Evolutionary conservation across 2,113 vertebrate species (phyloP).

Genomic region (Clarias batrachus): DNA sequence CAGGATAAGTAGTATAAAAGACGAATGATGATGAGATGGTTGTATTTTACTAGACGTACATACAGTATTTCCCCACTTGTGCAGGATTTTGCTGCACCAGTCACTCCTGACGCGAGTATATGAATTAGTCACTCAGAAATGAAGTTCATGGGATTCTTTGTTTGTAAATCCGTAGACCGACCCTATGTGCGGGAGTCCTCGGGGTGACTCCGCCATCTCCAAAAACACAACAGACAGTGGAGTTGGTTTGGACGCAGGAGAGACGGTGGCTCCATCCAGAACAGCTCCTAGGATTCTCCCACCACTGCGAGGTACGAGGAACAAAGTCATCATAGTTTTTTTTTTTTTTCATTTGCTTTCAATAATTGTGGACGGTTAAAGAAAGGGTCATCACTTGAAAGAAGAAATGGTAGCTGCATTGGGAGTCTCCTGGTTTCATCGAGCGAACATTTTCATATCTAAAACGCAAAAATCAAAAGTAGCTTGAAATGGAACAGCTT

Average conservation of each 20-base stretch:
- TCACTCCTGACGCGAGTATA: neutral
- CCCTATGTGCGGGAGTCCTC: slow-evolving; percentile 48
- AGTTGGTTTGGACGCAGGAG: slow-evolving; percentile 65
- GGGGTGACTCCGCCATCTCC: slow-evolving; percentile 71
- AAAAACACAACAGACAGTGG: slow-evolving; percentile 74
- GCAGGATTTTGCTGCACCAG: neutral
- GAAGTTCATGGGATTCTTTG: neutral
- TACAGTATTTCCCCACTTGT: neutral
- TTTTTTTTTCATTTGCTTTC: neutral
- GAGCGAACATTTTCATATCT: neutral
- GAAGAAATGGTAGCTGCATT: neutral
- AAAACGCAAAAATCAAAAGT: neutral
- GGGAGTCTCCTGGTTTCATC: neutral
- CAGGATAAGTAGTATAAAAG: neutral
- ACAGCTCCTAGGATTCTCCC: slow-evolving; percentile 53
- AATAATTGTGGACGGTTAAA: neutral
- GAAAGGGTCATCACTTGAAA: neutral
- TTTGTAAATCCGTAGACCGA: slow-evolving; percentile 2
- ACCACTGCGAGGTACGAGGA: slow-evolving; percentile 54
- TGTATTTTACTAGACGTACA: neutral
- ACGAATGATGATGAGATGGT: neutral
- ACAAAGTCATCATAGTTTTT: neutral
- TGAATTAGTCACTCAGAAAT: neutral
- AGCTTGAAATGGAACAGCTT: neutral
- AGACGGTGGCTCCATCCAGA: slow-evolving; percentile 53